Base-by-base conservation (phyloP, 2,113 vertebrate genomes). In the Pardalotus punctatus region DNA sequence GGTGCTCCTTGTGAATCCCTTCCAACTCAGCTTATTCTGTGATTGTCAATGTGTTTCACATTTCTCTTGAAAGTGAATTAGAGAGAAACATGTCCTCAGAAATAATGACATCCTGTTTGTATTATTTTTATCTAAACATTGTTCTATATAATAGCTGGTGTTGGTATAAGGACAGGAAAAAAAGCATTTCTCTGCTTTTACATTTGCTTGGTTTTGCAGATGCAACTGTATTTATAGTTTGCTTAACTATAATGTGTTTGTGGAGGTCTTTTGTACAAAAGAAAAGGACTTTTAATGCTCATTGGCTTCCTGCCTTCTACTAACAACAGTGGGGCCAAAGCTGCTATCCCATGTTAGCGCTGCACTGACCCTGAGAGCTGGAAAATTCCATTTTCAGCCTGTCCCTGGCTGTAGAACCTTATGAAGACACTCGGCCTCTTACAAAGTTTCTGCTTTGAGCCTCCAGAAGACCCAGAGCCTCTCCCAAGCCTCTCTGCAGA, bases 121-220 rank as follows among this genome's bases (percentile, higher is more conserved):
- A 50, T 70, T 86, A 50, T 53, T 92, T 96, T 94, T 85, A 86
- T 38, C 71, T 81, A 62, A 88, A 57, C 64, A 23, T 61, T 82
- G 45, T 80, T 71, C 28, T 18, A 14, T 42, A 2, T 80, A 88
- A 70, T 58, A 86, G n/a, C 54, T 82, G 8, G 7, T 45, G 43
- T 45, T 45, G 10, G 19, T 45, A 36, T 62, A 70, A 92, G 78
- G 54, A 27, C 14, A 43, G 45, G 64, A 22, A 60, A 73, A 80
- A 81, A n/a, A 38, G 20, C 43, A 40, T 92, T 77, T 88, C 36
- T 78, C 47, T 70, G 43, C 56, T 88, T 87, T 90, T 81, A 35
- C 14, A 33, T 70, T 86, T 69, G 60, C 9, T 66, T 91, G 64
- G 38, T 29, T 97, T 90, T 88, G 64, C 64, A 40, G 57, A 28